Percentiles rank a stretch among this genome's conserved stretches.
Conservation (phyloP, 2,797 vertebrate species). For the Rhinophrynus dorsalis region DNA sequence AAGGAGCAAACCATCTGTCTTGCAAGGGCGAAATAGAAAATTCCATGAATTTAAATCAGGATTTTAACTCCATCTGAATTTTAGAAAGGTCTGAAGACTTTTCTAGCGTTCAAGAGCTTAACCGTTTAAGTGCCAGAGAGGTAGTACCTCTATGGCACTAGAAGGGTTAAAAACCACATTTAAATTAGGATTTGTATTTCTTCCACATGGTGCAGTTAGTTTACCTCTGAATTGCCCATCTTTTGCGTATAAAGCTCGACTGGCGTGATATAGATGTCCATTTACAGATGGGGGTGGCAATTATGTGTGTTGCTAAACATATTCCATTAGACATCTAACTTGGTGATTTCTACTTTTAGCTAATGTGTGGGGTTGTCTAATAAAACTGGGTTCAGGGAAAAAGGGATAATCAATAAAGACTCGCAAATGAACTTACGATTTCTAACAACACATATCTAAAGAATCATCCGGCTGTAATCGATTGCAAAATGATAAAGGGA, state of each 20-base stretch:
- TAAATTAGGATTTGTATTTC: no score
- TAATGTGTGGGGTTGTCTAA: background rate
- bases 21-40: slow-evolving; percentile 19
- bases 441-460: slow-evolving; percentile 2
- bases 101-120: no score
- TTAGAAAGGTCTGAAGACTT: no score
- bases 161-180: no score
- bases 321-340: background rate
- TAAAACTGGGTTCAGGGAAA: background rate
- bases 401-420: background rate
- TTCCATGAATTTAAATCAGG: no score
- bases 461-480: background rate
- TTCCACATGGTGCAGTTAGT: no score
- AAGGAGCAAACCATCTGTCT: background rate
- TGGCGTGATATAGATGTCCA: slow-evolving; percentile 61
- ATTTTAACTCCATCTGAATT: no score
- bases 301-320: background rate
- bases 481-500: background rate
- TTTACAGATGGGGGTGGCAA: slow-evolving; percentile 65
- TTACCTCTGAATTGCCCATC: no score
- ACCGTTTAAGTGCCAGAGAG: no score
- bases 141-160: no score
- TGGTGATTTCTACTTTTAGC: background rate
- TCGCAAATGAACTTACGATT: background rate
- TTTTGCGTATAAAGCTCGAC: no score